A percentile compares a stretch with the other conserved stretches of the same genome.
Evolutionary conservation across 2,113 vertebrate genomes (phyloP).

Genomic region (Oncorhynchus nerka): DNA sequence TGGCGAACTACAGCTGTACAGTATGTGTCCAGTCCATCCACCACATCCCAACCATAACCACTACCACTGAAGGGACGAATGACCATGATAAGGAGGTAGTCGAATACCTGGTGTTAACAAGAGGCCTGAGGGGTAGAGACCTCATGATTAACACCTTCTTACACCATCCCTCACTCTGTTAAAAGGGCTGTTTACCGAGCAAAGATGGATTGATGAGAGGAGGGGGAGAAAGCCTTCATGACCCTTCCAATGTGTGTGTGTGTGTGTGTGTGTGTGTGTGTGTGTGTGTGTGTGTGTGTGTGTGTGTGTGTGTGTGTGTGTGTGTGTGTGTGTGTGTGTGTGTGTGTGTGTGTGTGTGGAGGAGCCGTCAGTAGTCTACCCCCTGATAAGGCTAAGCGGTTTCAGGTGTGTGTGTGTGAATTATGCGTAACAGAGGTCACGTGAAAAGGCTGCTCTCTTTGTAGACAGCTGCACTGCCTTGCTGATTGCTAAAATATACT

Average conservation of each 20-base stretch:
- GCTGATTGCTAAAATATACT: constrained; percentile 7
- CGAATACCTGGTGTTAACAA: too few relatives aligned
- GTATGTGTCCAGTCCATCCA: background rate
- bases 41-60: background rate
- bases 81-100: background rate
- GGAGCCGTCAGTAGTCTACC: constrained; percentile 6
- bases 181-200: background rate
- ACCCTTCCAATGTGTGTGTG: background rate
- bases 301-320: too few relatives aligned
- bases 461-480: constrained; percentile 1
- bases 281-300: too few relatives aligned
- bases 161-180: background rate
- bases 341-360: too few relatives aligned
- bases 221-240: background rate
- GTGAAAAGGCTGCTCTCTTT: constrained; percentile 12
- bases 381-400: constrained; percentile 11
- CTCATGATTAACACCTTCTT: background rate
- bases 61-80: background rate
- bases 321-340: too few relatives aligned
- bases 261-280: too few relatives aligned
- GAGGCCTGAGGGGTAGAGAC: background rate
- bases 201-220: background rate
- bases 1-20: background rate
- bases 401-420: background rate
- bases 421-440: constrained; percentile 14